Evolutionary conservation across 2,113 vertebrate species (phyloP), one percentile per base, ranked within the genome.

Genomic region (Rhodinocichla rosea): DNA sequence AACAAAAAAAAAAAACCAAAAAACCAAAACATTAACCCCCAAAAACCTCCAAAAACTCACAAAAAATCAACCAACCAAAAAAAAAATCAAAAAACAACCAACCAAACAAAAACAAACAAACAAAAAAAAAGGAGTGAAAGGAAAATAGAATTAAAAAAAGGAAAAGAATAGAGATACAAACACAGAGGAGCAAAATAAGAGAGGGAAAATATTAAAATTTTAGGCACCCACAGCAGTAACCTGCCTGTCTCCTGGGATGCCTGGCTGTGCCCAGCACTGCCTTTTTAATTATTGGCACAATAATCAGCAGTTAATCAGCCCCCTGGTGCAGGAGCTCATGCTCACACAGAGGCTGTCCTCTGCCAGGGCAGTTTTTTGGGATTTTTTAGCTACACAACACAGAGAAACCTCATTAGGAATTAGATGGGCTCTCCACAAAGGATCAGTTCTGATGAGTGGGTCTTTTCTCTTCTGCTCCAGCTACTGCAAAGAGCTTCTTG

Each of bases 381-480:
- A 88, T 84, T 81, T 59, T 79, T 94, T 89, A 89, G 65, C 89
- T 93, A 68, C 73, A 82, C 0, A 13, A 53, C 57, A 68, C 40
- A 40, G 69, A n/a, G 75, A 94, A 85, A 83, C 80, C 80, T 96
- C 93, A 65, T 87, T 79, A 94, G 53, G 75, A 88, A 60, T 77
- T 53, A 83, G 91, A 86, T 8, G 2, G 5, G 60, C 74, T 78
- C 73, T 95, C 79, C 74, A 83, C 68, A 92, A 95, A 88, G 78
- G 70, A 68, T 95, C 83, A 90, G 68, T 87, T 92, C 86, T 93
- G 91, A 92, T 87, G 69, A 95, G 81, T 90, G 75, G 15, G 30
- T 83, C 85, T 95, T 97, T 92, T 92, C 52, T 90, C 60, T 90
- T 85, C 62, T 92, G 57, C 83, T 56, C 52, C 20, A 94, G 49